Evolutionary conservation across 2,888 invertebrate species (phyloP).

Genomic region (Hipparchia semele): DNA sequence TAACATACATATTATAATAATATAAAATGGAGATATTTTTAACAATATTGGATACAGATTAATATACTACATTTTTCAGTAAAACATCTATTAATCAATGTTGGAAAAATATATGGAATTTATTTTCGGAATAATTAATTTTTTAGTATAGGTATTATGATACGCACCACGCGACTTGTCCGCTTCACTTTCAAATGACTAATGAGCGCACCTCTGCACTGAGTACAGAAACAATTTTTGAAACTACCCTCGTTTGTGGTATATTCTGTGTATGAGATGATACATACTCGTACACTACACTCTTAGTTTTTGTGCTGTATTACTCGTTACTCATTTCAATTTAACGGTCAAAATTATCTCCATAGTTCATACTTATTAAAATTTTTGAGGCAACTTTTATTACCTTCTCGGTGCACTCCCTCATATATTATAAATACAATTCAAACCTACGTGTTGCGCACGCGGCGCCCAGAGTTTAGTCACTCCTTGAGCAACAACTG

Average conservation of each 20-base stretch:
- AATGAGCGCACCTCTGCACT: neutral
- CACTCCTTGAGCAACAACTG: constrained; percentile 82
- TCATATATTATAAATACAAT: constrained; percentile 80
- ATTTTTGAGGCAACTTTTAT: constrained; percentile 75
- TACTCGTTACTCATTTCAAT: neutral
- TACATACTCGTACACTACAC: neutral
- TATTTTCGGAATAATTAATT: neutral
- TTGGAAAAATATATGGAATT: neutral
- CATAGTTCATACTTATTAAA: constrained; percentile 59
- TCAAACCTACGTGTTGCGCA: constrained; percentile 82
- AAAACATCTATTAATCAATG: neutral
- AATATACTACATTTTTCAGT: neutral
- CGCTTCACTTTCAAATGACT: neutral
- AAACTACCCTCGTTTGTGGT: neutral
- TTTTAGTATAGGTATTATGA: neutral
- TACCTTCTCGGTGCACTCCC: constrained; percentile 81
- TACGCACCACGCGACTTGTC: neutral
- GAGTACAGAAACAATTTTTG: neutral
- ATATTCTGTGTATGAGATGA: neutral
- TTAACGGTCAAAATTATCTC: constrained; percentile 53
- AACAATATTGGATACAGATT: neutral
- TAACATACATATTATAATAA: constrained; percentile 37
- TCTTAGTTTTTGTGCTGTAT: neutral
- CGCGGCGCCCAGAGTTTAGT: constrained; percentile 81
- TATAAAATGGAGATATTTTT: constrained; percentile 64